A percentile compares a stretch with the other conserved stretches of the same genome.
These are phyloP conservation scores for Osmoderma eremita DNA, from an alignment of 2,888 invertebrate species.

Conservation along the genomic window DNA sequence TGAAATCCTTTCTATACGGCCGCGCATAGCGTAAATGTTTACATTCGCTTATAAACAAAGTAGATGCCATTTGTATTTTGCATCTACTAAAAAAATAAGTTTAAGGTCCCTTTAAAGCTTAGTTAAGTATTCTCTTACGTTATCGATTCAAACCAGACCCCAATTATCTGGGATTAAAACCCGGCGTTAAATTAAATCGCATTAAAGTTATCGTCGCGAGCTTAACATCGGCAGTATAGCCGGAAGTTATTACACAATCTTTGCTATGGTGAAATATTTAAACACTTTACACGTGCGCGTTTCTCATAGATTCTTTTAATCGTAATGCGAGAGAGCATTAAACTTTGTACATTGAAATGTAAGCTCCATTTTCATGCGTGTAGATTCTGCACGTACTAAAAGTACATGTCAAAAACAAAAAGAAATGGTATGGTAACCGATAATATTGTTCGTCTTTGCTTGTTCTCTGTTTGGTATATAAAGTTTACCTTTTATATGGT, in stretches of 20 bases:
- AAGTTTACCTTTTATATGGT: too few species aligned
- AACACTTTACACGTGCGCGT: not conserved
- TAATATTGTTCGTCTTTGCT: too few species aligned
- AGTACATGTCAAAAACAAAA: too few species aligned
- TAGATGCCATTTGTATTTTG: constrained; percentile 8
- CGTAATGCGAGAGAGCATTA: too few species aligned
- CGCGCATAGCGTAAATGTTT: not conserved
- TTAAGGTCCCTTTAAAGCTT: not conserved
- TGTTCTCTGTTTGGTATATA: too few species aligned
- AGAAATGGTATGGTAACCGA: too few species aligned
- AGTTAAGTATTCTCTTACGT: not conserved
- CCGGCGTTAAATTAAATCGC: constrained; percentile 4
- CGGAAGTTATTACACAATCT: constrained; percentile 4
- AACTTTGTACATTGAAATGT: too few species aligned
- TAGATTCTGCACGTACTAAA: too few species aligned
- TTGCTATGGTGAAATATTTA: constrained; percentile 3
- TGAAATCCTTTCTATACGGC: not conserved
- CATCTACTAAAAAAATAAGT: not conserved
- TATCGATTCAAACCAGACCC: constrained; percentile 9
- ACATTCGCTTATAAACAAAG: constrained; percentile 15
- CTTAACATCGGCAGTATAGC: not conserved
- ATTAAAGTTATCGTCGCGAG: constrained; percentile 2
- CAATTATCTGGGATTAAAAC: constrained; percentile 5
- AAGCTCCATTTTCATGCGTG: too few species aligned
- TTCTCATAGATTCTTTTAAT: too few species aligned